Percentiles rank a stretch among this genome's conserved stretches.
These are phyloP conservation scores for Cataglyphis cursor DNA, from an alignment of 2,888 invertebrate species.

Conservation along the genomic window DNA sequence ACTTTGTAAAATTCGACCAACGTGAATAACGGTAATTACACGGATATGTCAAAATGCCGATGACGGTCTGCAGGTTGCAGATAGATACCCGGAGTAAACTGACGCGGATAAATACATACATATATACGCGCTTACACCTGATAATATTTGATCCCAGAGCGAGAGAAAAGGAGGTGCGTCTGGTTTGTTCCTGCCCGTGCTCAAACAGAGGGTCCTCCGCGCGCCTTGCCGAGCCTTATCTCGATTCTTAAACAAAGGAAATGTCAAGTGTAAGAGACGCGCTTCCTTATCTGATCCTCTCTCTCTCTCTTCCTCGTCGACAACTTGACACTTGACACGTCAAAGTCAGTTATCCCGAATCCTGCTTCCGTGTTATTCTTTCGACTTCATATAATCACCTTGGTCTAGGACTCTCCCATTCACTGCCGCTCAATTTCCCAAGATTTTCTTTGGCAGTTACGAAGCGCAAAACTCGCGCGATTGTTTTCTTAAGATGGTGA, in stretches of 20 bases:
- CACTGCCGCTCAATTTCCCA: slow-evolving; percentile 6
- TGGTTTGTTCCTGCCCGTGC: slow-evolving; percentile 80
- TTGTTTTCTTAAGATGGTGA: slow-evolving; percentile 69
- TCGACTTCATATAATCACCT: slow-evolving; percentile 61
- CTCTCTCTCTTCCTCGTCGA: slow-evolving; percentile 40
- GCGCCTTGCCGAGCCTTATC: slow-evolving; percentile 74
- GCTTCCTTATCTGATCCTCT: slow-evolving; percentile 77
- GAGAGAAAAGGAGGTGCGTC: slow-evolving; percentile 76
- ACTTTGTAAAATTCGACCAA: not conserved
- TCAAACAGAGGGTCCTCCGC: slow-evolving; percentile 75
- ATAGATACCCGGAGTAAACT: slow-evolving; percentile 64
- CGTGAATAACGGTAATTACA: not conserved
- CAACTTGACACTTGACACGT: slow-evolving; percentile 62
- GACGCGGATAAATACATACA: slow-evolving; percentile 57
- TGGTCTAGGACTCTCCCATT: slow-evolving; percentile 16
- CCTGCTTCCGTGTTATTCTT: slow-evolving; percentile 78
- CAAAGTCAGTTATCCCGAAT: slow-evolving; percentile 43
- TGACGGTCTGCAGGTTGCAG: slow-evolving; percentile 21
- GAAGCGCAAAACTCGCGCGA: slow-evolving; percentile 17
- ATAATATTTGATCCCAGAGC: slow-evolving; percentile 74
- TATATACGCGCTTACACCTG: slow-evolving; percentile 51
- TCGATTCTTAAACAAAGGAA: slow-evolving; percentile 81
- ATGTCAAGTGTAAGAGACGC: slow-evolving; percentile 67
- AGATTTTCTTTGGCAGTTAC: not conserved
- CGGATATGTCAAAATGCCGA: slow-evolving; percentile 2